Evolutionary conservation across 2,797 vertebrate species (phyloP).

Genomic region (Hybognathus amarus): DNA sequence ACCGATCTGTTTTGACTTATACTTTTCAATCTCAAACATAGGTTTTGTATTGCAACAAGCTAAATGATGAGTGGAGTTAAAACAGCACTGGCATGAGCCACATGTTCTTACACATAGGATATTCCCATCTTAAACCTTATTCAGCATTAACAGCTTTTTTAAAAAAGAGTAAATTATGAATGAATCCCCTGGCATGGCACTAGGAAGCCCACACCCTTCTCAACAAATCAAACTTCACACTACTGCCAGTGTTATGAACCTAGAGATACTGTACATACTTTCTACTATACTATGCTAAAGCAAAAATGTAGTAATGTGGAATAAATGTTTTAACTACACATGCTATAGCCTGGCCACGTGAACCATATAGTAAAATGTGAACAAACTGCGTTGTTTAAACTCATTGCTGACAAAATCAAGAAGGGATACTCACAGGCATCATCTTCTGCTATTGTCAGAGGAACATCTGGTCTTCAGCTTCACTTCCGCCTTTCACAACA

Average conservation of each 20-base stretch:
- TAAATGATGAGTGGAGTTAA: not conserved
- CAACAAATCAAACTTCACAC: not conserved
- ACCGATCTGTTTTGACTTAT: not conserved
- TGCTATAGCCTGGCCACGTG: not conserved
- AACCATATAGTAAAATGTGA: not conserved
- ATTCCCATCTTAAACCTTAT: not conserved
- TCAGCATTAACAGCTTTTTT: slow-evolving; percentile 6
- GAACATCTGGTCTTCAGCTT: slow-evolving; percentile 58
- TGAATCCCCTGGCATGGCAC: not conserved
- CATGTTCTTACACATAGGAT: not conserved
- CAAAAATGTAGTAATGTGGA: not conserved
- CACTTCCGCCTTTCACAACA: slow-evolving; percentile 1
- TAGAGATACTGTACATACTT: not conserved
- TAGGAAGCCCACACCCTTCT: not conserved
- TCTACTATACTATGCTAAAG: not conserved
- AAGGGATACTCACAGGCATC: slow-evolving; percentile 65
- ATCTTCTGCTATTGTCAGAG: slow-evolving; percentile 62
- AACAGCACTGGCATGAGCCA: not conserved
- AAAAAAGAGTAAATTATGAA: not conserved
- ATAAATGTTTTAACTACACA: not conserved
- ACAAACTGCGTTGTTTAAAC: not conserved
- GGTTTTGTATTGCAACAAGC: not conserved
- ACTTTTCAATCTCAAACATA: not conserved
- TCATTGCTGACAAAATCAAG: not conserved
- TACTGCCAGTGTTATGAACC: not conserved